Evolutionary conservation across 2,797 vertebrate species (phyloP).

Genomic region (Dicrostonyx torquatus): DNA sequence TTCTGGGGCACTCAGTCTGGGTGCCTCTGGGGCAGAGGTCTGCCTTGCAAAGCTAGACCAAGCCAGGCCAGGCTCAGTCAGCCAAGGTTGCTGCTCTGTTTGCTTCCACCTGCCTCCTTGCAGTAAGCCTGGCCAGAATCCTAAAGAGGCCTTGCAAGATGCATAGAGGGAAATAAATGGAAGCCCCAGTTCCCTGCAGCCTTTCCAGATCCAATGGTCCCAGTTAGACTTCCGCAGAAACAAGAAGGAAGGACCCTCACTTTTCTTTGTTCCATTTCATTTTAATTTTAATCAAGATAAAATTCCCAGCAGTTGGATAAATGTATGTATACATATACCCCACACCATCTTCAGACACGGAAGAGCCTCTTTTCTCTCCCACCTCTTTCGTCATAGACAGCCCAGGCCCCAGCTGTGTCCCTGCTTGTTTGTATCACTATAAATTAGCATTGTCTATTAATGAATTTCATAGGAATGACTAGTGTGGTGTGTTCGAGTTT

Average conservation of each 20-base stretch:
- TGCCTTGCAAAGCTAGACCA: background rate
- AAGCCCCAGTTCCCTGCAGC: background rate
- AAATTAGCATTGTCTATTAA: background rate
- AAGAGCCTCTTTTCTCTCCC: background rate
- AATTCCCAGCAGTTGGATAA: background rate
- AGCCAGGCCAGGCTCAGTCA: background rate
- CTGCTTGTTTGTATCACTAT: too few species aligned
- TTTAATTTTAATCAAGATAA: background rate
- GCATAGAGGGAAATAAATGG: background rate
- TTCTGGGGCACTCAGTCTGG: background rate
- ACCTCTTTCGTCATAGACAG: rapidly evolving
- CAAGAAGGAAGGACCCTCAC: background rate
- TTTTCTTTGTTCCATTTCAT: background rate
- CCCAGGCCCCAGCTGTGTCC: rapidly evolving
- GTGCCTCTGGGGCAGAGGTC: background rate
- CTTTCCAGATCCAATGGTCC: background rate
- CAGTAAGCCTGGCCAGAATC: rapidly evolving
- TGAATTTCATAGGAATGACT: background rate
- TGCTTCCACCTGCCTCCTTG: background rate
- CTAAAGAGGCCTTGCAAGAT: background rate
- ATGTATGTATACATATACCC: background rate
- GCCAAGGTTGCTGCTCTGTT: background rate
- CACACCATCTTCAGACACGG: background rate
- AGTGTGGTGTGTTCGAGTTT: background rate
- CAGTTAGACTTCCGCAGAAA: background rate